These are phyloP conservation scores for Caenorhabditis auriculariae DNA, from an alignment of 2,888 invertebrate species.

Conservation along the genomic window DNA sequence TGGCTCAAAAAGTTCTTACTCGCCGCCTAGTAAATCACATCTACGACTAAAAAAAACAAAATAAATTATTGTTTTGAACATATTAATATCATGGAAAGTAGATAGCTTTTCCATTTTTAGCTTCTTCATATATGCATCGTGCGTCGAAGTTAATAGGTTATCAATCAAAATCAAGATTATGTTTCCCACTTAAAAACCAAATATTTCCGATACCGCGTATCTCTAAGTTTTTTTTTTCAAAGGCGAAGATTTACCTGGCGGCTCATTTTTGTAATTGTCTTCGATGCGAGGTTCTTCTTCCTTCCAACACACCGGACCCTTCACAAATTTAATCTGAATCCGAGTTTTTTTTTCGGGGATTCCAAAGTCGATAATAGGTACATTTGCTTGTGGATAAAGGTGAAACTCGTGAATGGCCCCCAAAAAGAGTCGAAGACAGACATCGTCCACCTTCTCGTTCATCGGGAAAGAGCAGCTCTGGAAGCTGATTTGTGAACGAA, in stretches of 20 bases:
- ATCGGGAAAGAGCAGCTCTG: constrained; percentile 42
- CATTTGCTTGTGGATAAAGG: constrained; percentile 34
- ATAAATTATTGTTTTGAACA: not conserved
- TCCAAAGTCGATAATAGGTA: not conserved
- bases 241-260: constrained; percentile 18
- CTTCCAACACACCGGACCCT: constrained; percentile 49
- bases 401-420: constrained; percentile 38
- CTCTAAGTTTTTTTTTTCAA: not conserved
- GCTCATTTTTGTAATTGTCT: constrained; percentile 34
- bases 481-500: too few species aligned
- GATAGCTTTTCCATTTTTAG: too few species aligned
- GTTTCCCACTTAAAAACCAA: too few species aligned
- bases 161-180: too few species aligned
- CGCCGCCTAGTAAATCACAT: constrained; percentile 1
- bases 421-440: constrained; percentile 34
- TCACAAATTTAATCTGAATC: constrained; percentile 29
- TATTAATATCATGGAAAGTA: not conserved
- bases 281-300: constrained; percentile 35
- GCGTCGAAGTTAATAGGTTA: too few species aligned
- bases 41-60: not conserved
- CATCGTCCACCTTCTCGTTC: constrained; percentile 36
- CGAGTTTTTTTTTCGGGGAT: not conserved
- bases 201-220: too few species aligned
- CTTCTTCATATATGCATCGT: too few species aligned
- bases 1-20: too few species aligned